phyloP scores from a whole-genome alignment of 2,888 invertebrate genomes.

The Eudemis profundana region DNA sequence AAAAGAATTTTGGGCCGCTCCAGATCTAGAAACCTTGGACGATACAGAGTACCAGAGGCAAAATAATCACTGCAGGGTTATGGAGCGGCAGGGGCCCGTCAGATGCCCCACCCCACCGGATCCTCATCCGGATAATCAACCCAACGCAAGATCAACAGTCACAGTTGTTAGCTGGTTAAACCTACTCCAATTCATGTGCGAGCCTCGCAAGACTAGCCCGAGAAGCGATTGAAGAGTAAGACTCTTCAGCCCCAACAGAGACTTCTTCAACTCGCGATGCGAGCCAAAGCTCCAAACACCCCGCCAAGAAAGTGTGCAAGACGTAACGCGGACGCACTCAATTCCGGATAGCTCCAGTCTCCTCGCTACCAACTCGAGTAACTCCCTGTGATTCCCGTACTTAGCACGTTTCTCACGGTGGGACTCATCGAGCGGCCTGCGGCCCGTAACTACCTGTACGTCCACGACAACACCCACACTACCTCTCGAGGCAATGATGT shows the following conservation, averaged over 20 bases:
- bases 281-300: constrained; percentile 49
- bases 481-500: too few relatives aligned
- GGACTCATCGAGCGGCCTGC: too few relatives aligned
- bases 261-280: constrained; percentile 27
- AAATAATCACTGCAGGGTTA: neutral
- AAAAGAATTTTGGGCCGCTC: neutral
- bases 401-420: too few relatives aligned
- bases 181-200: constrained; percentile 46
- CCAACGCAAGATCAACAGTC: neutral
- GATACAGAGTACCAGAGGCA: neutral
- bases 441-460: too few relatives aligned
- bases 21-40: neutral
- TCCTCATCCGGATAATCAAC: neutral
- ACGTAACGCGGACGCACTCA: too few relatives aligned
- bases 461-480: too few relatives aligned
- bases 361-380: too few relatives aligned
- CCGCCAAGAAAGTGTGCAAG: too few relatives aligned
- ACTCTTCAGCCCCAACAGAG: constrained; percentile 35
- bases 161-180: constrained; percentile 44
- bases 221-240: neutral
- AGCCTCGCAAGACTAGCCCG: constrained; percentile 41
- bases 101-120: neutral
- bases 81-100: neutral
- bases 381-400: too few relatives aligned
- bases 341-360: too few relatives aligned